Base-by-base conservation (phyloP, 2,797 vertebrate species). In the Discoglossus pictus region DNA sequence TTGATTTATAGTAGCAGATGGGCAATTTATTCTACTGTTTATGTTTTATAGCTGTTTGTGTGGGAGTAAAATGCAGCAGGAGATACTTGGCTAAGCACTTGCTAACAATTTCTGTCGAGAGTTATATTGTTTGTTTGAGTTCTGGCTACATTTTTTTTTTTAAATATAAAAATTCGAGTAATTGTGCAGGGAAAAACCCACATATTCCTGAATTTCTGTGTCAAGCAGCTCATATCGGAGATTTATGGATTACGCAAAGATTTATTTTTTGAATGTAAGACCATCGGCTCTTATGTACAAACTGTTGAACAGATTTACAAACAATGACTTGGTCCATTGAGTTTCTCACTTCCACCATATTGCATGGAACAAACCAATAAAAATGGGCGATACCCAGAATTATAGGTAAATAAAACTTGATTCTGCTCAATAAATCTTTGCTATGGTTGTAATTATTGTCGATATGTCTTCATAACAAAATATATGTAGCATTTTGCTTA, bases 21-120 rank as follows among this genome's bases (percentile, higher is more conserved):
- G 61, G 72, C 81, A 78, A 85, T 87, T 82, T 81, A 85, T 86
- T 80, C 74, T 50, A 55, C 75, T 78, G 60, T 78, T 88, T 82
- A 75, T 73, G 74, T 73, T 80, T 81, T 79, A 74, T 11, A 73
- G 67, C 65, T 67, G 64, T 75, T 80, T 81, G 78, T 75, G 75
- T 75, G 69, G 76, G 76, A 80, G 78, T 73, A 80, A 81, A 68
- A 77, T 36, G 64, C 20, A 73, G 74, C 39, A 68, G 43, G 42
- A 73, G 73, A 80, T 67, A 71, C 68, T 74, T 72, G 58, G 62
- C 70, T 75, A 76, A 82, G 63, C 51, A 61, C 75, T 76, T 68
- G 56, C 72, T 80, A 79, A 76, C 77, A 72, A 31, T 60, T 73
- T 70, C 69, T 64, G 65, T 72, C 72, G 71, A 84, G 53, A 15